Evolutionary conservation across 2,888 invertebrate species (phyloP), one percentile per base, ranked within the genome.

Genomic region (Drosophila conformis): DNA sequence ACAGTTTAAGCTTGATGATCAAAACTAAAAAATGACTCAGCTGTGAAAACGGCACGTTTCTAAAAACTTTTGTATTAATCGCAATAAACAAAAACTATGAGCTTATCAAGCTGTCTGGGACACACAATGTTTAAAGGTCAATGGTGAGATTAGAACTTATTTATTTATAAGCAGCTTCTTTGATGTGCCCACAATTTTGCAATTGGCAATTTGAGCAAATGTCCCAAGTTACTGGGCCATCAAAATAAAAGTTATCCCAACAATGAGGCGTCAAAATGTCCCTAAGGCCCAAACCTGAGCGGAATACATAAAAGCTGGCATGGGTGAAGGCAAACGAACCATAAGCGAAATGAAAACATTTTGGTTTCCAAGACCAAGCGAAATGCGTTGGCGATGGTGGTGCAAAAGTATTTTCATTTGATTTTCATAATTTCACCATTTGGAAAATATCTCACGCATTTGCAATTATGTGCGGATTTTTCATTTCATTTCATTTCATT

Each of bases 401-500:
- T 11, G 51, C 51, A 31, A 21, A 57, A 57, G 57, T 57, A 57
- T 57, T 80, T 77, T 85, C 80, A 82, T 84, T 84, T 76, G 66
- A 85, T 87, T 86, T 86, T 88, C 80, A 88, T 90, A 88, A 89
- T 89, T 88, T 85, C 21, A 60, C 76, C 87, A 91, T 88, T 90
- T 87, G 79, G 87, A 79, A 88, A 90, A 76, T 77, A 84, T 90
- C 87, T 87, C 90, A 90, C 90, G 91, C 90, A 82, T 88, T 80
- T 81, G 80, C 85, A 90, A 90, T 87, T 89, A 90, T 80, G 82
- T 80, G 78, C 76, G 77, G 80, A 88, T 83, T 82, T 87, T 80
- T 80, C 76, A 83, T 79, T 81, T 80, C 76, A 83, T 79, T 81
- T 80, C 49, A 59, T 59, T 74, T 75, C 74, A 58, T 71, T 69